Evolutionary conservation across 2,113 vertebrate genomes (phyloP).

Genomic region (Elephas maximus): DNA sequence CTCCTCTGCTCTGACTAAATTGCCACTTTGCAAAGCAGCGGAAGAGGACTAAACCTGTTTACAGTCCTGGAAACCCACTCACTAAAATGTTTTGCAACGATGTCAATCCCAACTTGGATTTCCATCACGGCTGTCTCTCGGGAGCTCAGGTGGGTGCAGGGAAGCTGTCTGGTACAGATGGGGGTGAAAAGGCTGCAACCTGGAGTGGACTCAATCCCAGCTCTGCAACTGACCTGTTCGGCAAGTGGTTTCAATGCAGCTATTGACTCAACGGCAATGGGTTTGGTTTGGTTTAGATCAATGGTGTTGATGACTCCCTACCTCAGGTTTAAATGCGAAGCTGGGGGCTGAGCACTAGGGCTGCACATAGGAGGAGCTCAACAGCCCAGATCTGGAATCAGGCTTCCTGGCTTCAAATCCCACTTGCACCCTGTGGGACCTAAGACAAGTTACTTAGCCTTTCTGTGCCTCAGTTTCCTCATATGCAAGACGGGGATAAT

Average conservation of each 20-base stretch:
- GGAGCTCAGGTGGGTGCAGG: not conserved
- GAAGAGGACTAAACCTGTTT: not conserved
- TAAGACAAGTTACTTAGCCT: not conserved
- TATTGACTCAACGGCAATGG: too few species aligned
- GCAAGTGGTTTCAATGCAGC: not conserved
- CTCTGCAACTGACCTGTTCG: not conserved
- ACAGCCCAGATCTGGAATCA: too few species aligned
- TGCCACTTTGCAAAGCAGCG: not conserved
- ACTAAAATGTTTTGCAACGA: constrained; percentile 31
- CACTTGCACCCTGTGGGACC: not conserved
- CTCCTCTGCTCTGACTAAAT: not conserved
- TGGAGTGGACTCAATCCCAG: not conserved
- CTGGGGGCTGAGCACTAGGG: not conserved
- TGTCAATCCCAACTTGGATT: not conserved
- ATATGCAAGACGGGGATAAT: not conserved
- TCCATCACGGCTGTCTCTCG: not conserved
- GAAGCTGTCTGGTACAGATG: not conserved
- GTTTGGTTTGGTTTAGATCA: too few species aligned
- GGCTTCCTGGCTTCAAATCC: not conserved
- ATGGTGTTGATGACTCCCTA: not conserved
- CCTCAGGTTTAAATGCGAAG: not conserved
- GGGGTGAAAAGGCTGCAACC: not conserved
- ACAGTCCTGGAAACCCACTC: constrained; percentile 49
- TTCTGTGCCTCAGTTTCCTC: not conserved
- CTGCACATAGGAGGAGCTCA: not conserved